These are phyloP conservation scores for Zoanthus sociatus DNA, from an alignment of 92 coral and sea anemone species.

Conservation along the genomic window DNA sequence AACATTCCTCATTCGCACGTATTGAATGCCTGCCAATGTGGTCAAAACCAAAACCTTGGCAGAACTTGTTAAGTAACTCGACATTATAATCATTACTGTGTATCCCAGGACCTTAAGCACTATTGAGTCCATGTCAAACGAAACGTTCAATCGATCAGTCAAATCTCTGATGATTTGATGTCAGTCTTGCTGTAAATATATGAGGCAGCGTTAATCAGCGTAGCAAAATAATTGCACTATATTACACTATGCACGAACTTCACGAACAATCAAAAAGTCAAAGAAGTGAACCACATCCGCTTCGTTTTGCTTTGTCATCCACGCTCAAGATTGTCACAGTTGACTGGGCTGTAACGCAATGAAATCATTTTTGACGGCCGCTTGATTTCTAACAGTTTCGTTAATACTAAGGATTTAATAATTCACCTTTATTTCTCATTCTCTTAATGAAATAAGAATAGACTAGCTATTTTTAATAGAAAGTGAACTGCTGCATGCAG, in stretches of 20 bases:
- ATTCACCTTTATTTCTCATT: too few species aligned
- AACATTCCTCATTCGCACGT: constrained; percentile 34
- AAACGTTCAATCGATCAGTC: too few species aligned
- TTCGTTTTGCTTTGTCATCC: neutral
- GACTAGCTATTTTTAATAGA: too few species aligned
- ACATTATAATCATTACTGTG: neutral
- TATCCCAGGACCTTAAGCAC: constrained; percentile 5
- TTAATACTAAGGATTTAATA: too few species aligned
- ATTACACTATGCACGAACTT: too few species aligned
- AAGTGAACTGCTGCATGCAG: too few species aligned
- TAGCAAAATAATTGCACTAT: too few species aligned
- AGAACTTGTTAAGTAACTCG: neutral
- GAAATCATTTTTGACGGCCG: too few species aligned
- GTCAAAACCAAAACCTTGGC: constrained; percentile 14
- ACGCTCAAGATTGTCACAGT: neutral
- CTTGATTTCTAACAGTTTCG: too few species aligned
- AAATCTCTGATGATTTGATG: neutral
- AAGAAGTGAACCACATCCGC: neutral
- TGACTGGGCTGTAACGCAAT: neutral
- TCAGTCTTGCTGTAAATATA: neutral
- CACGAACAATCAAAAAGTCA: neutral
- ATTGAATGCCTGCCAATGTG: constrained; percentile 28
- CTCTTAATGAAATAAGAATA: too few species aligned
- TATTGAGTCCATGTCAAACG: neutral
- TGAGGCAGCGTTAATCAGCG: too few species aligned